Evolutionary conservation across 2,797 vertebrate genomes (phyloP), one percentile per base, ranked within the genome.

Genomic region (Notolepis coatsorum): DNA sequence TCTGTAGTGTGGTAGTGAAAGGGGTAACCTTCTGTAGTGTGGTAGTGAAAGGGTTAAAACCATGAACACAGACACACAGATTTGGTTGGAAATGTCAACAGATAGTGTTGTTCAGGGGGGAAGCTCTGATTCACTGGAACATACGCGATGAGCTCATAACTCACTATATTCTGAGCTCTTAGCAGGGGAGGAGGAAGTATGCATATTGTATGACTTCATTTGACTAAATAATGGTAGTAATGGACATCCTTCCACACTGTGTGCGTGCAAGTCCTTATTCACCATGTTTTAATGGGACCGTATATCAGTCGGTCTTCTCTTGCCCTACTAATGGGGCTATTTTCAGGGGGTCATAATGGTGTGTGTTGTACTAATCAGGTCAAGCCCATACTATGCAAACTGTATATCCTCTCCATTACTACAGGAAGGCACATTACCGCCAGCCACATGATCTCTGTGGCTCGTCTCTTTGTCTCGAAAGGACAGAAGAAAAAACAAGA

Each of bases 341-440:
- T 74, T 79, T 67, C 54, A 65, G 73, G 74, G n/a, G 73, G 78
- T 73, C 71, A 73, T 66, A 80, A 80, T 67, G 52, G 65, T 71
- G 45, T 23, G 43, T 61, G 42, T 68, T 72, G 65, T 61, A 42
- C 54, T 87, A 79, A 81, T 86, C 61, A 65, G 60, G 61, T 75
- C 63, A 75, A 8, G 66, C 66, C 49, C 24, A 69, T 9, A 41
- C 41, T 23, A 25, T 56, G 13, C 75, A 63, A 73, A 71, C 58
- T 68, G n/a, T n/a, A 81, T 71, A 81, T 80, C 69, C 67, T 71
- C 54, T 48, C 43, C 61, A 47, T 52, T 71, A 35, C n/a, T 58
- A 50, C 73, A 80, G 76, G 66, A 82, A 24, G 74, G 62, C 61
- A 35, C 48, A 79, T 76, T 18, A 62, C 63, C 60, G 62, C 59